Base-by-base conservation (phyloP, 2,113 vertebrate genomes). In the Lagopus muta region DNA sequence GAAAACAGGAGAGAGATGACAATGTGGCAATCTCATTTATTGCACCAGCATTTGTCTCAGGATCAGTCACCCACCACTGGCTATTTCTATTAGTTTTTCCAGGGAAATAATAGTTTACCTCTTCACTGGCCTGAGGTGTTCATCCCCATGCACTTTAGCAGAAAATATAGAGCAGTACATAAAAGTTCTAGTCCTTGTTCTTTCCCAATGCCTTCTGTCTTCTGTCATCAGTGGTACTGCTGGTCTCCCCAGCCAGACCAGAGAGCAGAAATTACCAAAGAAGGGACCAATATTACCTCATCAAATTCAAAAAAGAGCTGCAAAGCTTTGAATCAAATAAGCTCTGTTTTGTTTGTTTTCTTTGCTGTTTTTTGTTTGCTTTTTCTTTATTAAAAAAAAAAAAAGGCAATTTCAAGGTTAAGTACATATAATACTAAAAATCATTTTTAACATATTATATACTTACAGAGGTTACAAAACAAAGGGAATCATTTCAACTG, bases 261-360 rank as follows among this genome's bases (percentile, higher is more conserved):
- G 28, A 72, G 45, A 86, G 14, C 11, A 60, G 10, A 60, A 18
- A 3, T 65, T 57, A 36, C 4, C 14, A 52, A 71, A 57, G 10
- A 62, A 2, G 0, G 14, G 34, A 34, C 15, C 9, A 47, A 34
- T 30, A 55, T 2, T 22, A 22, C 18, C 7, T 55, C n/a, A 60
- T 1, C 6, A 86, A 67, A 89, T 67, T 71, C 22, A 54, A 38
- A 42, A 61, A 65, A 81, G 62, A 9, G 0, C 12, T 60, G n/a
- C 48, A 62, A 64, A 73, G 10, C 7, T 30, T 60, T 21, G 67
- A 10, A 50, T 38, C 42, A 75, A 92, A 43, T 27, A 58, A 84
- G 1, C 2, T 60, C 22, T 67, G 0, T 61, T 85, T 64, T 48
- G 22, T 71, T 13, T 66, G 15, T 34, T 54, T 40, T 52, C 11